Conservation (phyloP, 53 echinoderm and acorn worm genomes). For the Actinopyga echinites region DNA sequence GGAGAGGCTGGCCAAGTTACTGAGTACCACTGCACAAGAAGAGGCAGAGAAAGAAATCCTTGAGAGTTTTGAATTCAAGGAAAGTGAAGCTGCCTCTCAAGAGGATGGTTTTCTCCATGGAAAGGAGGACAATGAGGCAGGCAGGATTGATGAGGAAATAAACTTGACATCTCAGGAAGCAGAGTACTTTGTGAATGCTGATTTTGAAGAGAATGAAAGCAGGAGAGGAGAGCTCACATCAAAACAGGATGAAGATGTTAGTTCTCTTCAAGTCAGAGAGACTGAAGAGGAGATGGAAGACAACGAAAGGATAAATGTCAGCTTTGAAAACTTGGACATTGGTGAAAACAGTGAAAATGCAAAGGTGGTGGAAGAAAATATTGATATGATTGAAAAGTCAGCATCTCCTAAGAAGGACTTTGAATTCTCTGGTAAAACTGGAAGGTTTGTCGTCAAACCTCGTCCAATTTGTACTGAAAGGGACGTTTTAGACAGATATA, state of each 20-base stretch:
- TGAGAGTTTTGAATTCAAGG: background rate
- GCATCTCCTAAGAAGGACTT: slow-evolving; percentile 1
- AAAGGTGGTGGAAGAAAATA: background rate
- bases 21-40: slow-evolving; percentile 15
- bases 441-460: slow-evolving; percentile 51
- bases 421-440: slow-evolving; percentile 32
- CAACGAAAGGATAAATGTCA: slow-evolving; percentile 7
- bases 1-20: slow-evolving; percentile 5
- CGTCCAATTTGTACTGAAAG: slow-evolving; percentile 63
- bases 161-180: background rate
- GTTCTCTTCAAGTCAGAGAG: background rate
- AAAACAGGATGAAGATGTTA: slow-evolving; percentile 7
- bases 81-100: background rate
- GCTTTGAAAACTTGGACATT: slow-evolving; percentile 34
- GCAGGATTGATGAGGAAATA: background rate
- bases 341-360: background rate
- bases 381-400: background rate
- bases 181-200: background rate
- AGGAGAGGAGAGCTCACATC: background rate
- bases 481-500: slow-evolving; percentile 77
- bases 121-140: slow-evolving; percentile 25
- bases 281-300: background rate
- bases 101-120: background rate
- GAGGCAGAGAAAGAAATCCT: slow-evolving; percentile 17
- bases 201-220: slow-evolving; percentile 6